Percentiles rank a stretch among this genome's conserved stretches.
Evolutionary conservation across 2,113 vertebrate genomes (phyloP).

Genomic region (Megaceryle maxima): DNA sequence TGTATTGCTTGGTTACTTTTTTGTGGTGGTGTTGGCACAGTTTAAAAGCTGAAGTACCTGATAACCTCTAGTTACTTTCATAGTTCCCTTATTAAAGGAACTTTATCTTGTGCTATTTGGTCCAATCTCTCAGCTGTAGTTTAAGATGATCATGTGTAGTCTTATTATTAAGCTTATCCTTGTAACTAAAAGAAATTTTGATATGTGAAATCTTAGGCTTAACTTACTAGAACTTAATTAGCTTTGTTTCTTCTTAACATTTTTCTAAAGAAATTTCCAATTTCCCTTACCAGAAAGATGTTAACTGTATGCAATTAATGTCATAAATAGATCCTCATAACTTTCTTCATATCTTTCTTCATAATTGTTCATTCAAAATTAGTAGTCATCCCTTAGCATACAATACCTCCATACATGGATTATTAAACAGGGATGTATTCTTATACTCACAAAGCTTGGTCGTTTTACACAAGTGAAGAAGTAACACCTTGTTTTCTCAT

Average conservation of each 20-base stretch:
- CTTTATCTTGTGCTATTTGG: neutral
- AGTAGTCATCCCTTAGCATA: neutral
- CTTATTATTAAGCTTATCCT: neutral
- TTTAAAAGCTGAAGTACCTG: neutral
- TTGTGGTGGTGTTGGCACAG: neutral
- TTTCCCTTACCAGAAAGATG: neutral
- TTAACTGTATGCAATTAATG: neutral
- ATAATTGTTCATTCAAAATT: neutral
- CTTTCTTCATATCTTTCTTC: neutral
- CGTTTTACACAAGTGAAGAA: neutral
- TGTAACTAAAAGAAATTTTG: neutral
- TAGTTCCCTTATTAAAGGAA: neutral
- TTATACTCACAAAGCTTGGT: neutral
- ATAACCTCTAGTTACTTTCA: neutral
- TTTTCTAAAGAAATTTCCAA: neutral
- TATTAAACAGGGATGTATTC: neutral
- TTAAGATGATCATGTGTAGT: neutral
- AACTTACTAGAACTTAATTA: neutral
- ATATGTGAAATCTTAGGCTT: neutral
- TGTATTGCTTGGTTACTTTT: neutral
- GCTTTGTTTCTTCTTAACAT: neutral
- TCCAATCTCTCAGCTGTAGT: neutral
- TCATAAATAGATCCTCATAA: neutral
- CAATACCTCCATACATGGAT: neutral
- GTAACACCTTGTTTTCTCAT: neutral